Percentiles rank a stretch among this genome's conserved stretches.
Evolutionary conservation across 2,888 invertebrate genomes (phyloP).

Genomic region (Xestia rhomboidea): DNA sequence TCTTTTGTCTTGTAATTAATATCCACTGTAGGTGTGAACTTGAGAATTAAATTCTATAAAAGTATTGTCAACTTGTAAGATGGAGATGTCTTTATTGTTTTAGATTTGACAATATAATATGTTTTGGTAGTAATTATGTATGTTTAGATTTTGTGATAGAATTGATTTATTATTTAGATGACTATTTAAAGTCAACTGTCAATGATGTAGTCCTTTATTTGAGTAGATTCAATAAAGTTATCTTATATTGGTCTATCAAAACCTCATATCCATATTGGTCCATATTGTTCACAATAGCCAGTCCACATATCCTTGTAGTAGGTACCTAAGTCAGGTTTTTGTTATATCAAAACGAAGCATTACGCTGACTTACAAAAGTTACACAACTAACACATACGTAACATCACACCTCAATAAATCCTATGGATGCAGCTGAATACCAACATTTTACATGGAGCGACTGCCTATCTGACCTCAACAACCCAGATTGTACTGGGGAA

Average conservation of each 20-base stretch:
- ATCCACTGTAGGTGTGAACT: slow-evolving; percentile 53
- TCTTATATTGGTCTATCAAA: neutral
- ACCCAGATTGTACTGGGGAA: neutral
- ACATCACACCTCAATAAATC: too few species aligned
- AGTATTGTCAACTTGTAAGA: slow-evolving; percentile 14
- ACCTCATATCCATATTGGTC: too few species aligned
- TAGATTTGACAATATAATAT: slow-evolving; percentile 22
- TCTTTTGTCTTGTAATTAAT: slow-evolving; percentile 37
- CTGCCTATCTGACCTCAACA: neutral
- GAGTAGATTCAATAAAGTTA: neutral
- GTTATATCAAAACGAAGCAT: neutral
- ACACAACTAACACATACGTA: neutral
- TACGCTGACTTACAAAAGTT: neutral
- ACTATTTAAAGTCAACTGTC: slow-evolving; percentile 27
- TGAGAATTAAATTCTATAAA: slow-evolving; percentile 13
- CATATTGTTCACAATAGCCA: neutral
- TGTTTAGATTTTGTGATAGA: slow-evolving; percentile 26
- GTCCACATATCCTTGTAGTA: neutral
- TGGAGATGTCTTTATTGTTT: slow-evolving; percentile 47
- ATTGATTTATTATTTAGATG: slow-evolving; percentile 26
- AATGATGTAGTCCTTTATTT: slow-evolving; percentile 14
- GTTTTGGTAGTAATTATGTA: slow-evolving; percentile 10
- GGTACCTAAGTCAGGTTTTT: neutral
- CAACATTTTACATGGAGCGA: neutral
- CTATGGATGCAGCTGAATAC: neutral